Percentiles rank a stretch among this genome's conserved stretches.
These are phyloP conservation scores for Batillaria attramentaria DNA, from an alignment of 1,140 invertebrate genomes.

Conservation along the genomic window DNA sequence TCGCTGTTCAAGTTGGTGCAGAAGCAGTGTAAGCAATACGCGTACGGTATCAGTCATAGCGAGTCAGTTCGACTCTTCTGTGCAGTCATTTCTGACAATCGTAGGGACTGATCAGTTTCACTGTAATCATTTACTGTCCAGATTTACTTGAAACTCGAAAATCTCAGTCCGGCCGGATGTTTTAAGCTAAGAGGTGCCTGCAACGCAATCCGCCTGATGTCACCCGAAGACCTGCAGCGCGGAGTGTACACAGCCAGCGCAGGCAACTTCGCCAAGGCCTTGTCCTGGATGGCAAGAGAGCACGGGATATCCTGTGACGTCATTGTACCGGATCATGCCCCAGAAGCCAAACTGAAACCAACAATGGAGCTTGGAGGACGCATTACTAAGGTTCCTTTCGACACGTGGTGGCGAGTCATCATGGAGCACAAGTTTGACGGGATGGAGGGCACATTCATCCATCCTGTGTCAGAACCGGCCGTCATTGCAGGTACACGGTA, in stretches of 20 bases:
- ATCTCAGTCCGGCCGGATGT: slow-evolving; percentile 63
- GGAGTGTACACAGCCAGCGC: slow-evolving; percentile 65
- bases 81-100: no score
- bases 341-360: slow-evolving; percentile 53
- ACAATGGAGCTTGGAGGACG: slow-evolving; percentile 52
- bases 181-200: slow-evolving; percentile 64
- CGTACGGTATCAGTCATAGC: no score
- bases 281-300: slow-evolving; percentile 56
- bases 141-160: slow-evolving; percentile 66
- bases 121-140: slow-evolving; percentile 45
- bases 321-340: slow-evolving; percentile 58
- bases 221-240: slow-evolving; percentile 37
- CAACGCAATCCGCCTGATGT: slow-evolving; percentile 52
- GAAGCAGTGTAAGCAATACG: no score
- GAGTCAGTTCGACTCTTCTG: no score
- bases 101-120: no score
- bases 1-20: no score
- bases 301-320: slow-evolving; percentile 50
- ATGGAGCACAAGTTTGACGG: slow-evolving; percentile 46
- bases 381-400: slow-evolving; percentile 56
- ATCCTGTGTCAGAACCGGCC: slow-evolving; percentile 59
- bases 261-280: slow-evolving; percentile 66
- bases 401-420: slow-evolving; percentile 62
- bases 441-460: slow-evolving; percentile 58
- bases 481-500: slow-evolving; percentile 60